phyloP scores from a whole-genome alignment of 2,113 vertebrate species.

The Periophthalmodon schlosseri region DNA sequence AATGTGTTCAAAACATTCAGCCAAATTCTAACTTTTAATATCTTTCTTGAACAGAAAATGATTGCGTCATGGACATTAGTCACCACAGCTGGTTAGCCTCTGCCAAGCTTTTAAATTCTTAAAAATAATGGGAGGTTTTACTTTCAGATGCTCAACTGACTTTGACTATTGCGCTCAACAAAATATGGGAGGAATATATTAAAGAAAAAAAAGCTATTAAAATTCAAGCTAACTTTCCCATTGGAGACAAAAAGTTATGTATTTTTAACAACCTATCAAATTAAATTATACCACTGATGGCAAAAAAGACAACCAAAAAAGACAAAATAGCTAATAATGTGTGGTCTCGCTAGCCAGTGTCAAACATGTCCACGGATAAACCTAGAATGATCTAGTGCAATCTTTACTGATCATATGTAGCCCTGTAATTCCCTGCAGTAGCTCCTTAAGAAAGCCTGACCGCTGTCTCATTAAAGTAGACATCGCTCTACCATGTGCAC shows the following conservation, averaged over 20 bases:
- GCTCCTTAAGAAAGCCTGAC: not conserved
- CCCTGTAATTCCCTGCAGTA: not conserved
- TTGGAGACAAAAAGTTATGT: too few species aligned
- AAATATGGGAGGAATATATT: not conserved
- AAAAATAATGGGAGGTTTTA: not conserved
- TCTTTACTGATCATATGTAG: not conserved
- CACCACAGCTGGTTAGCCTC: too few species aligned
- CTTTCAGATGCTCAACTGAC: not conserved
- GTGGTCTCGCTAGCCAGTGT: not conserved
- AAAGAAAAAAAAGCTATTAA: not conserved
- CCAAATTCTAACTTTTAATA: too few species aligned
- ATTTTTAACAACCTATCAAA: too few species aligned
- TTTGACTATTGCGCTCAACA: not conserved
- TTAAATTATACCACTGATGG: too few species aligned
- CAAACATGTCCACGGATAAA: not conserved
- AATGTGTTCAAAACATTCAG: too few species aligned
- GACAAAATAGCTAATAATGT: not conserved
- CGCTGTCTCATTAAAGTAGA: constrained; percentile 6
- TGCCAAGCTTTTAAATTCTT: too few species aligned
- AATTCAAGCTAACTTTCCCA: not conserved
- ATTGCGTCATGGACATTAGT: too few species aligned
- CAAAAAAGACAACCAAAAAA: not conserved
- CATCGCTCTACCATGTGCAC: not conserved
- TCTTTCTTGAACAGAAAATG: too few species aligned
- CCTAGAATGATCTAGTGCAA: not conserved